phyloP scores from a whole-genome alignment of 2,888 invertebrate species.

The Megaustenia siamemsis region DNA sequence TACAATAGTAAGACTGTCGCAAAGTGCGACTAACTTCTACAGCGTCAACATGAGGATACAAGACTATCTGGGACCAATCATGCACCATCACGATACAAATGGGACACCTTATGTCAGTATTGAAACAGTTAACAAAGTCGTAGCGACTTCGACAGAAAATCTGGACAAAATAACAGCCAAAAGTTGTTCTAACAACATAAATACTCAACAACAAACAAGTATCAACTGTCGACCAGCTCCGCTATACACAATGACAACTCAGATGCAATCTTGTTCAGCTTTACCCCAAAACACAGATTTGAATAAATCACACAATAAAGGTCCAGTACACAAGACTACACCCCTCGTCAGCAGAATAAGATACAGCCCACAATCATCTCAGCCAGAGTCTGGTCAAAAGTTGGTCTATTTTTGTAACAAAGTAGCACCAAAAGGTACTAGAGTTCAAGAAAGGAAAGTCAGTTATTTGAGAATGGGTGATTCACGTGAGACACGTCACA shows the following conservation, averaged over 20 bases:
- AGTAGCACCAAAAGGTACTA: neutral
- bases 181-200: no score
- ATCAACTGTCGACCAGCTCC: no score
- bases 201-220: neutral
- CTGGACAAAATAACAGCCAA: no score
- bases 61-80: neutral
- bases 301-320: conserved; percentile 18
- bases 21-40: neutral
- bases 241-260: neutral
- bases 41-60: neutral
- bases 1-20: neutral
- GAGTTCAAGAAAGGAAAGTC: neutral
- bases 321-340: neutral
- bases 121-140: neutral
- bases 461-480: neutral
- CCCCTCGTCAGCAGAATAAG: neutral
- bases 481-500: neutral
- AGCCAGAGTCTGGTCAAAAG: neutral
- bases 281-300: neutral
- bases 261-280: neutral
- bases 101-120: neutral
- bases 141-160: neutral
- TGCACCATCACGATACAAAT: no score
- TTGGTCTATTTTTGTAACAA: neutral
- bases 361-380: conserved; percentile 18